Conservation (phyloP, 2,888 invertebrate genomes). For the Philereme transversata region DNA sequence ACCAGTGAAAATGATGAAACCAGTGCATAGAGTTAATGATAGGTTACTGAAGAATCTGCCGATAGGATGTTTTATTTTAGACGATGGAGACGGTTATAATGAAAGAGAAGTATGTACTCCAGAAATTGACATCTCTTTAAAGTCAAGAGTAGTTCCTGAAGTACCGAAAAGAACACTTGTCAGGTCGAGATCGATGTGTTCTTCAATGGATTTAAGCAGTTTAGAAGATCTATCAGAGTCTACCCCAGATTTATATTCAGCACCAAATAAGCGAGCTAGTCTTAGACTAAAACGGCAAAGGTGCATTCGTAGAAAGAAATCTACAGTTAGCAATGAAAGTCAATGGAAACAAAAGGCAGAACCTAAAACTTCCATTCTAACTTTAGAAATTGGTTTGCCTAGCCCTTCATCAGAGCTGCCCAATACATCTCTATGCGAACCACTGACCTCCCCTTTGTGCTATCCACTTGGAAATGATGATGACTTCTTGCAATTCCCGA, state of each 20-base stretch:
- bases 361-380: slow-evolving; percentile 61
- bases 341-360: slow-evolving; percentile 54
- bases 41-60: slow-evolving; percentile 74
- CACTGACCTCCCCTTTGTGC: slow-evolving; percentile 57
- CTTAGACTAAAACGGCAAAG: slow-evolving; percentile 80
- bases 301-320: slow-evolving; percentile 83
- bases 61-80: slow-evolving; percentile 74
- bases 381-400: slow-evolving; percentile 74
- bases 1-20: slow-evolving; percentile 64
- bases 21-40: slow-evolving; percentile 65
- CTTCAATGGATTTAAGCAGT: slow-evolving; percentile 52
- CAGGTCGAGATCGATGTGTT: slow-evolving; percentile 72
- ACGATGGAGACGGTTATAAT: slow-evolving; percentile 76
- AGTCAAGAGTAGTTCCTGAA: slow-evolving; percentile 39
- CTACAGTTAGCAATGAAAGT: slow-evolving; percentile 72
- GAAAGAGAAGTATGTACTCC: slow-evolving; percentile 81
- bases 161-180: slow-evolving; percentile 46
- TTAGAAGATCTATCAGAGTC: slow-evolving; percentile 61
- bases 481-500: slow-evolving; percentile 42
- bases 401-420: slow-evolving; percentile 70
- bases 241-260: slow-evolving; percentile 67
- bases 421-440: slow-evolving; percentile 64
- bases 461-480: slow-evolving; percentile 48
- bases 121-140: slow-evolving; percentile 53
- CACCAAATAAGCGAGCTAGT: slow-evolving; percentile 57